Evolutionary conservation across 2,888 invertebrate species (phyloP), one percentile per base, ranked within the genome.

Genomic region (Rotaria sp.): DNA sequence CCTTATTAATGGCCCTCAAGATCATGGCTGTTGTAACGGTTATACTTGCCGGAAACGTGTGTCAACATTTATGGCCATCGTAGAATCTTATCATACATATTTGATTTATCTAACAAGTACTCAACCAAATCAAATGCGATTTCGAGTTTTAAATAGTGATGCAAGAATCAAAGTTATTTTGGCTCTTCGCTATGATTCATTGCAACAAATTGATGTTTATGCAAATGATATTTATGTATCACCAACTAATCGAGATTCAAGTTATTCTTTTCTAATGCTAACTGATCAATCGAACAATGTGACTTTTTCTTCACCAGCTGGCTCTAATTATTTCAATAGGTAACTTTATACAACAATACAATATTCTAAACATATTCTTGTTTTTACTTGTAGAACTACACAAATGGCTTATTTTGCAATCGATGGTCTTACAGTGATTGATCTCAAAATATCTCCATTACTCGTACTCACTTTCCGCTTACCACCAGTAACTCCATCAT

Each of bases 11-110:
- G 91, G 91, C 11, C 91, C 91, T 1, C 90, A 90, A 88, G 90
- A 91, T 87, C 90, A 90, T 84, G 90, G 90, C 55, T 90, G 90
- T 90, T 91, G 91, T 87, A 88, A 88, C n/a, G 90, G 90, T 4
- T 90, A 91, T 87, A 90, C 90, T 1, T 91, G 91, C 87, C 89
- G 89, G 74, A 89, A 89, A 87, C 87, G 90, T 35, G 84, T 90
- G 7, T 90, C 90, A 7, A 89, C 89, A 30, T 91, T 91, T 88
- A 88, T 88, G 85, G 88, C 90, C 21, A 85, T 90, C n/a, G 88
- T 90, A 18, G 89, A 89, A 10, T 88, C 88, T 67, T 89, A 90
- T 90, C 87, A 87, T 88, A 45, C 21, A 10, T 86, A 80, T 55
- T 38, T 80, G 38, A 85, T 86, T 21, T 86, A 67, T 86, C 18